A percentile compares a stretch with the other conserved stretches of the same genome.
Evolutionary conservation across 35 echinoderm and acorn worm genomes (phyloP).

Genomic region (Lytechinus pictus): DNA sequence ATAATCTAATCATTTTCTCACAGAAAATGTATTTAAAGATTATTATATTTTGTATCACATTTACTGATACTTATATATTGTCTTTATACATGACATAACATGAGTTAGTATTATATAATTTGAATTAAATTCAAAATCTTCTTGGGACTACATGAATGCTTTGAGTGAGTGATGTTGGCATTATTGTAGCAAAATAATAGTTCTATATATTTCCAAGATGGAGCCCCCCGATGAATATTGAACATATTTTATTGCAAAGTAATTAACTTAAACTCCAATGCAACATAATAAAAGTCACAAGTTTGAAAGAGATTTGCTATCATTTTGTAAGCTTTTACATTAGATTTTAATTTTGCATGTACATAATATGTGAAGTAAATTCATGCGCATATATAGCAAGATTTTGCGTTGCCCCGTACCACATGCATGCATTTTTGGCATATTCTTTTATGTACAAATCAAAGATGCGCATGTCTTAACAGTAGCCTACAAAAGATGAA

Average conservation of each 20-base stretch:
- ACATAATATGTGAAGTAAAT: background rate
- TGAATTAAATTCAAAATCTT: background rate
- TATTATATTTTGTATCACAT: background rate
- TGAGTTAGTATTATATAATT: background rate
- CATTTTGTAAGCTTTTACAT: background rate
- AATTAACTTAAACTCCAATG: background rate
- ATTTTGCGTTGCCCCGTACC: background rate
- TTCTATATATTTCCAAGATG: no score
- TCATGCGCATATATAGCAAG: background rate
- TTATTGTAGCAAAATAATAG: background rate
- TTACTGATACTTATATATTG: background rate
- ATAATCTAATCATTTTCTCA: background rate
- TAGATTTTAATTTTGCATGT: background rate
- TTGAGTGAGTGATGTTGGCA: background rate
- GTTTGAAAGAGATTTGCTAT: background rate
- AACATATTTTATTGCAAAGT: no score
- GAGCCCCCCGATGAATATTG: no score
- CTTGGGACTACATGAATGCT: background rate
- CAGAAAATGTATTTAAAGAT: background rate
- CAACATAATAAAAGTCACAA: background rate
- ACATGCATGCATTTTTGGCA: background rate
- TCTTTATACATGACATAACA: background rate
- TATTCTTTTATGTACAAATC: background rate
- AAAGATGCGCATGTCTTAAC: background rate
- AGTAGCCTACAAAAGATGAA: background rate